Evolutionary conservation across 2,888 invertebrate genomes (phyloP), one percentile per base, ranked within the genome.

Genomic region (Nymphalis c-album): DNA sequence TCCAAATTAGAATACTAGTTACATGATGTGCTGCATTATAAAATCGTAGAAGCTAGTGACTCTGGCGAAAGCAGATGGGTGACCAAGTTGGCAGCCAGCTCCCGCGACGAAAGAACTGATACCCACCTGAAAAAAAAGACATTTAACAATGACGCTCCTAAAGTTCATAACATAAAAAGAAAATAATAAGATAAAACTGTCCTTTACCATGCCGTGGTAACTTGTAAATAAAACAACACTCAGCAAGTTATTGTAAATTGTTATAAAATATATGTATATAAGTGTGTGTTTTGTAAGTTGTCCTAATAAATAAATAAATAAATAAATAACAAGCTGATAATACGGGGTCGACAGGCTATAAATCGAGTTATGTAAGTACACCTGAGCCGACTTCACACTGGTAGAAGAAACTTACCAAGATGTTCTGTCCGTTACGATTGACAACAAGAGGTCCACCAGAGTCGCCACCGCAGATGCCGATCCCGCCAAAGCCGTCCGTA

Each of bases 401-500:
- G 6, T 31, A 31, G 6, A 6, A 6, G 26, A 31, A 31, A 31
- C 26, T 31, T 66, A 79, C 79, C 73, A 79, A 70, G 45, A 76
- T 62, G 4, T 69, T 58, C 40, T 68, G 66, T 66, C 76, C 79
- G 22, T 73, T 73, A 7, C 71, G 60, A 10, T 66, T 59, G 8
- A 76, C n/a, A 17, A 72, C 70, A 2, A 78, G 73, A 0, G 80
- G 80, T 1, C 80, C 80, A 8, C 79, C 79, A 31, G 79, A 79
- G 72, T 81, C 80, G 0, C 81, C 80, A 4, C 74, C 65, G 67
- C 80, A 80, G 53, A 77, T 75, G 64, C 81, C 78, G 18, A 77
- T 73, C 6, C 77, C 76, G 7, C 79, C 77, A 1, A 62, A 59
- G 17, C 80, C 81, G 69, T 67, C 77, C 26, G 80, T 80, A 70